These are phyloP conservation scores for Sebastolobus altivelis DNA, from an alignment of 2,797 vertebrate genomes.

Conservation along the genomic window DNA sequence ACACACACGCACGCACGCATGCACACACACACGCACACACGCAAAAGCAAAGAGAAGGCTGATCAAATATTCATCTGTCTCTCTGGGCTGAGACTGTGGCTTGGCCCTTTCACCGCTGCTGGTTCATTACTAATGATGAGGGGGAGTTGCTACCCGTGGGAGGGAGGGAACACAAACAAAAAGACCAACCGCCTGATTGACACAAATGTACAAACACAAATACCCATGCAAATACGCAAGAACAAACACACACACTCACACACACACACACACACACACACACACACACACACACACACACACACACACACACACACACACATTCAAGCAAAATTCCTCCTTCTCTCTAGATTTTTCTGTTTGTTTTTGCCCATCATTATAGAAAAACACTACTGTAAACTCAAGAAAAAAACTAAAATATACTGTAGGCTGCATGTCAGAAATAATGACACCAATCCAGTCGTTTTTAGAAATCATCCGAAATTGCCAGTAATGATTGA, in stretches of 20 bases:
- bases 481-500: neutral
- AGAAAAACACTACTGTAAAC: neutral
- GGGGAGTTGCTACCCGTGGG: slow-evolving; percentile 49
- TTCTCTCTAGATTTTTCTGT: neutral
- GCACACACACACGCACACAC: neutral
- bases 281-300: neutral
- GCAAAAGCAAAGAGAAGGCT: slow-evolving; percentile 49
- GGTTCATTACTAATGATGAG: slow-evolving; percentile 76
- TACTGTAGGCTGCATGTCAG: neutral
- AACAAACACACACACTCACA: neutral
- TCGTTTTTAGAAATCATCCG: neutral
- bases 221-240: neutral
- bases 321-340: neutral
- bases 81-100: slow-evolving; percentile 61
- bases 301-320: neutral
- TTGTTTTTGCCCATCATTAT: slow-evolving; percentile 1
- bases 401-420: neutral
- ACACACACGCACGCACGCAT: neutral
- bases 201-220: slow-evolving; percentile 36
- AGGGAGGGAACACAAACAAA: slow-evolving; percentile 57
- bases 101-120: slow-evolving; percentile 60
- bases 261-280: neutral
- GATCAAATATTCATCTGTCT: slow-evolving; percentile 78
- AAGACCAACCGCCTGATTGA: slow-evolving; percentile 60
- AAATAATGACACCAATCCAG: slow-evolving; percentile 9